These are phyloP conservation scores for Aspidoscelis tigris DNA, from an alignment of 2,113 vertebrate species.

Conservation along the genomic window DNA sequence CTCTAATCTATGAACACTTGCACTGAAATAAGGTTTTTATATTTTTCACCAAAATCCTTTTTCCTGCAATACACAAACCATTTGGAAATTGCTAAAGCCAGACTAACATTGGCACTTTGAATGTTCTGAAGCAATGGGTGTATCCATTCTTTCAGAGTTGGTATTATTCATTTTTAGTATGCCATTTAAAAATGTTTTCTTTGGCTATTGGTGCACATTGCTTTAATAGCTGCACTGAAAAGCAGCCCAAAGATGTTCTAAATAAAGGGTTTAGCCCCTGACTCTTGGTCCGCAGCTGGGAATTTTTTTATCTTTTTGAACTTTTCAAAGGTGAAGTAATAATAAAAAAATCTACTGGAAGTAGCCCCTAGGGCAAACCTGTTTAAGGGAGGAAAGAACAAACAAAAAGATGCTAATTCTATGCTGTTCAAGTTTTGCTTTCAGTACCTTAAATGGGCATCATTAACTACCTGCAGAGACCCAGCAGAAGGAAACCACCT, in stretches of 20 bases:
- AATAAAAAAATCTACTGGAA: background rate
- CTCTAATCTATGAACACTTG: background rate
- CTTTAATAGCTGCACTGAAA: background rate
- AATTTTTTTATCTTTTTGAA: background rate
- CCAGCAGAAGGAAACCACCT: background rate
- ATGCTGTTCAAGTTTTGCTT: background rate
- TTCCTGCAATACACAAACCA: no score
- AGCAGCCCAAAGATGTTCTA: background rate
- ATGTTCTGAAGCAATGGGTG: background rate
- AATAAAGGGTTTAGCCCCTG: background rate
- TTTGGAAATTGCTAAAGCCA: no score
- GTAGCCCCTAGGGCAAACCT: background rate
- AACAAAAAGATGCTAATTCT: background rate
- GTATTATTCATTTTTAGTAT: background rate
- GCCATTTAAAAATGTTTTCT: background rate
- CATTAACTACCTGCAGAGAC: background rate
- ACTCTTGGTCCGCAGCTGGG: no score
- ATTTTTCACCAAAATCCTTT: no score
- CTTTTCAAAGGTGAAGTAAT: background rate
- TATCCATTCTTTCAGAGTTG: background rate
- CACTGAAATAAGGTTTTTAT: background rate
- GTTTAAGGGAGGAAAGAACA: background rate
- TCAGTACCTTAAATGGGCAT: slow-evolving; percentile 10
- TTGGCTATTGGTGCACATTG: background rate
- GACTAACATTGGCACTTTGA: no score